Conservation (phyloP, 2,797 vertebrate genomes). For the Rhinogobio ventralis region DNA sequence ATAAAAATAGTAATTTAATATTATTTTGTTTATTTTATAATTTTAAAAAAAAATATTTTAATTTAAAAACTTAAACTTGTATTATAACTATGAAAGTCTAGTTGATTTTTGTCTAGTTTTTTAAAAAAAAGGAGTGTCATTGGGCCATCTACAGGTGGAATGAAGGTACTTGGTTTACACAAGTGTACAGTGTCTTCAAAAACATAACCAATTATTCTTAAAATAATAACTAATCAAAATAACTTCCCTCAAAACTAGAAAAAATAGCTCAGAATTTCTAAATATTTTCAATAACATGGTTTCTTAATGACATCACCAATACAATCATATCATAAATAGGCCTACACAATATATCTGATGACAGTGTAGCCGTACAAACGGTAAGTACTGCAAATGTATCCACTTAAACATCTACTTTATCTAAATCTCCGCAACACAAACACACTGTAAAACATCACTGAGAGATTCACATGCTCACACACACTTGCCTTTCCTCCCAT, state of each 20-base stretch:
- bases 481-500: slow-evolving; percentile 93
- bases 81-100: not conserved
- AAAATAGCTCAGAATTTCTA: not conserved
- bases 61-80: not conserved
- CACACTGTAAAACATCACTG: slow-evolving; percentile 19
- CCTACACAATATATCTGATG: not conserved
- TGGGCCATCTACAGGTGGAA: slow-evolving; percentile 47
- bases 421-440: not conserved
- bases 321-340: not conserved
- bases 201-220: not conserved
- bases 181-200: not conserved
- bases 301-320: not conserved
- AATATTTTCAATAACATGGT: not conserved
- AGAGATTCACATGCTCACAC: slow-evolving; percentile 33
- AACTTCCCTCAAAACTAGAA: no score
- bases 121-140: not conserved
- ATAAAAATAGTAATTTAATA: not conserved
- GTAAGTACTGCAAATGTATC: not conserved
- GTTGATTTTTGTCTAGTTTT: not conserved
- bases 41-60: no score
- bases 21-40: not conserved
- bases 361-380: not conserved
- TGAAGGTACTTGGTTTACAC: not conserved
- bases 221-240: not conserved
- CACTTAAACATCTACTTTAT: not conserved